Percentiles rank a stretch among this genome's conserved stretches.
phyloP scores from a whole-genome alignment of 2,888 invertebrate genomes.

The Aporophyla nigra region DNA sequence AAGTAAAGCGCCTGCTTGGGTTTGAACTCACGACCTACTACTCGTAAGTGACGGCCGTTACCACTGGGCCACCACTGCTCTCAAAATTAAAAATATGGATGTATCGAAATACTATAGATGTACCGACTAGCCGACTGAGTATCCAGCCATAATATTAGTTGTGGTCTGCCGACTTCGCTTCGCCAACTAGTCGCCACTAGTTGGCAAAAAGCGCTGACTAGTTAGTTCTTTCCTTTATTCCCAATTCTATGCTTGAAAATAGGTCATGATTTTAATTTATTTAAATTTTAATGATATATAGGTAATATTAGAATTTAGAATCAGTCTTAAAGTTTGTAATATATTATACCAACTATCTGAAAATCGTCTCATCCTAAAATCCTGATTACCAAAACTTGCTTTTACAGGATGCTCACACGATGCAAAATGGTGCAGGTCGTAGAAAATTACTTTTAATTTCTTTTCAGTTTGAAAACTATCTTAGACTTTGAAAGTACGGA shows the following conservation, averaged over 20 bases:
- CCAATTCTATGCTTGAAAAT: no score
- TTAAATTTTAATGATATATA: no score
- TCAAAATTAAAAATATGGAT: no score
- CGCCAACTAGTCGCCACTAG: background rate
- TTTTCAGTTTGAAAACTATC: background rate
- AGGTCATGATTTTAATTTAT: no score
- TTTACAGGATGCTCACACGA: background rate
- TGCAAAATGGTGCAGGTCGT: no score
- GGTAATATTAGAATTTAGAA: no score
- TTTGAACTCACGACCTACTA: no score
- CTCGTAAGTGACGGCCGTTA: no score
- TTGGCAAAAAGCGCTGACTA: background rate
- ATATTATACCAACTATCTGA: background rate
- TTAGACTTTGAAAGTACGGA: no score
- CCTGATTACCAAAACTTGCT: background rate
- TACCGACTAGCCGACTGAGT: background rate
- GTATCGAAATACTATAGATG: background rate
- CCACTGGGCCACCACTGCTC: no score
- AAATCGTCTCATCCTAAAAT: background rate
- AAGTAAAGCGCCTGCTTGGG: no score
- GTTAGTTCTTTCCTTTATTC: no score
- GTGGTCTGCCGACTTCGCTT: background rate
- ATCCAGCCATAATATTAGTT: background rate
- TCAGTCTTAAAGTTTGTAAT: background rate
- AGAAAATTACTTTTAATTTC: background rate